Evolutionary conservation across 1,140 invertebrate species (phyloP), one percentile per base, ranked within the genome.

Genomic region (Pogonomyrmex californicus): DNA sequence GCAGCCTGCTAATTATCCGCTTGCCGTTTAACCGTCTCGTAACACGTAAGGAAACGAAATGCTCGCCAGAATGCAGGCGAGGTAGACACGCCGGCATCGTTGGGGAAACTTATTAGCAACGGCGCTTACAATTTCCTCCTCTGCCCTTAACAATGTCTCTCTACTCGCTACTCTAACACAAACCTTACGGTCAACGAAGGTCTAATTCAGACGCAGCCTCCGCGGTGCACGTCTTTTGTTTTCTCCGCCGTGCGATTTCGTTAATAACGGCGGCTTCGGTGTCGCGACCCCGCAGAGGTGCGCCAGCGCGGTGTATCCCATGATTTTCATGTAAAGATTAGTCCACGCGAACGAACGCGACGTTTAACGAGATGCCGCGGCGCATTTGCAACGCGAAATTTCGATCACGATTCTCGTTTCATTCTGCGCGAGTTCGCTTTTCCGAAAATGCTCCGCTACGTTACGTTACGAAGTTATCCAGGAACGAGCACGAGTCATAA

Each of bases 1-100:
- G 76, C 86, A 88, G 86, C 78, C 63, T 92, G 92, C 90, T 94
- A 94, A 94, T 93, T 94, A 94, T 93, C 92, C 89, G 70, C 83
- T 60, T 75, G 73, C 70, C 81, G 75, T 87, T 86, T 79, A 83
- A 75, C 38, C 66, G 76, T 78, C 66, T 68, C 71, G 51, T 36
- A 12, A 23, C 65, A 44, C 76, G 47, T 79, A 70, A 88, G 68
- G 60, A 75, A 86, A 17, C 82, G 76, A 70, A 60, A 88, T 62
- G 70, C 51, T 60, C 38, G 79, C 12, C n/a, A 30, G n/a, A 78
- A 76, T 51, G 51, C 79, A 44, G 85, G 75, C 65, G 4, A 17
- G 56, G 1, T 14, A 62, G 58, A 36, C 12, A 17, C 36, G n/a
- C 6, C 6, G 30, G 54, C 54, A 30, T 58, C 49, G 47, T 47